Conservation (phyloP, 2,888 invertebrate genomes). For the Thymelicus lineola region DNA sequence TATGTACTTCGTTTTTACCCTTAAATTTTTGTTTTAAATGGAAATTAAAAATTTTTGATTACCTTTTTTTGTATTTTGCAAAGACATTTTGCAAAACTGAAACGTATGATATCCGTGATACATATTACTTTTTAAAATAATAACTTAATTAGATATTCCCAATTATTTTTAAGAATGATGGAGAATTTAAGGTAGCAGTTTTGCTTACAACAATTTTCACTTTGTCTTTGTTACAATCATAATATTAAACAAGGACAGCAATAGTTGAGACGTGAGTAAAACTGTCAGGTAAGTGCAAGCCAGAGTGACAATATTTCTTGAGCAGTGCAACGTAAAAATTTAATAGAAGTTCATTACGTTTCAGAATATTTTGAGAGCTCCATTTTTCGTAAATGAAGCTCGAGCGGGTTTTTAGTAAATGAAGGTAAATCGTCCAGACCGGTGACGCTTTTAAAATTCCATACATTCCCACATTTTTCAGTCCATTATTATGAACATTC, state of each 20-base stretch:
- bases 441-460: conserved; percentile 13
- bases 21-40: not conserved
- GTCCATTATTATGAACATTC: not conserved
- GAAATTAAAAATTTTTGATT: not conserved
- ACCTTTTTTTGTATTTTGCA: not conserved
- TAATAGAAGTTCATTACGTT: conserved; percentile 10
- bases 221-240: no score
- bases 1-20: not conserved
- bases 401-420: conserved; percentile 27
- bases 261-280: not conserved
- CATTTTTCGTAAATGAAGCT: no score
- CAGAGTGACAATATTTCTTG: not conserved
- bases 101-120: no score
- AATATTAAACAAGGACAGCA: no score
- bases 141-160: no score
- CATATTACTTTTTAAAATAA: no score
- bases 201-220: no score
- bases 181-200: no score
- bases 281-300: not conserved
- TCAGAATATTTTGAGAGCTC: conserved; percentile 28
- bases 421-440: conserved; percentile 5
- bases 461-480: conserved; percentile 2
- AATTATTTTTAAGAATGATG: no score
- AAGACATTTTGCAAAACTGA: no score
- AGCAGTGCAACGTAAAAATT: conserved; percentile 10